Conservation (phyloP, 2,888 invertebrate species). For the Pherbina coryleti region DNA sequence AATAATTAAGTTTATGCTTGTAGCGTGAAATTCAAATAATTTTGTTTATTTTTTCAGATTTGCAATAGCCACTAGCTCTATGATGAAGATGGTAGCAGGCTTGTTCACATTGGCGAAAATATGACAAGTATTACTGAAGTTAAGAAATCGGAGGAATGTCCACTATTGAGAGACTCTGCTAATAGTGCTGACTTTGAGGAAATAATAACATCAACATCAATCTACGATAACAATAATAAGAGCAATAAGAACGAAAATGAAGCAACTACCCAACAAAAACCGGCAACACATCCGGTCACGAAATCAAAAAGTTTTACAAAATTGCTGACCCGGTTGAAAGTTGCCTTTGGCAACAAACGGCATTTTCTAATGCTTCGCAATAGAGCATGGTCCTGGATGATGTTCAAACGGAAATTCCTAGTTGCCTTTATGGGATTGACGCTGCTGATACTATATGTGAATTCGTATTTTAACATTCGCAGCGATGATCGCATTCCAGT, state of each 20-base stretch:
- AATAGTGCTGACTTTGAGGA: background rate
- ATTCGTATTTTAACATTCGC: slow-evolving; percentile 54
- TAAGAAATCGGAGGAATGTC: background rate
- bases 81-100: background rate
- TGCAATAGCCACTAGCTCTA: too few relatives aligned
- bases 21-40: too few relatives aligned
- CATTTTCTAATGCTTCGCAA: background rate
- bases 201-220: background rate
- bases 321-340: too few relatives aligned
- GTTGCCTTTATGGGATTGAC: slow-evolving; percentile 49
- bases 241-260: background rate
- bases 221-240: background rate
- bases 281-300: too few relatives aligned
- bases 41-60: too few relatives aligned
- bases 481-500: slow-evolving; percentile 58
- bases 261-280: background rate
- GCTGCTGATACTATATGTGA: slow-evolving; percentile 57
- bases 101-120: background rate
- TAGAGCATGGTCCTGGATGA: slow-evolving; percentile 34
- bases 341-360: too few relatives aligned
- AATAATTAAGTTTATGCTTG: too few relatives aligned
- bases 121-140: background rate
- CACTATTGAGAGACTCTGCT: background rate
- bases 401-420: slow-evolving; percentile 55
- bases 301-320: background rate